phyloP scores from a whole-genome alignment of 2,888 invertebrate genomes.

The Eupithecia inturbata region DNA sequence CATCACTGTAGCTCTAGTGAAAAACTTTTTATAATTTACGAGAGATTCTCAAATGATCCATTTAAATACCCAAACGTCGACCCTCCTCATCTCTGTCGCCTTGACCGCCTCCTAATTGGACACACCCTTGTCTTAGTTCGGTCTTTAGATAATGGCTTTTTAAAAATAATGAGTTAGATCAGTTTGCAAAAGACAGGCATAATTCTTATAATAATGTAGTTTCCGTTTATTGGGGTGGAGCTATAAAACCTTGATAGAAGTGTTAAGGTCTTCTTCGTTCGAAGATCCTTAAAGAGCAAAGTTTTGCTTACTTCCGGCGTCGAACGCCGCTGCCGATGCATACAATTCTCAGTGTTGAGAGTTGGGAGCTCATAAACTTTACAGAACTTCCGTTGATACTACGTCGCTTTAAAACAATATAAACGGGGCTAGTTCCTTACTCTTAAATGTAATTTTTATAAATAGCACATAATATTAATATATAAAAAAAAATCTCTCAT shows the following conservation, averaged over 20 bases:
- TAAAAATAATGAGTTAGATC: slow-evolving; percentile 28
- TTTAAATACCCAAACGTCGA: slow-evolving; percentile 82
- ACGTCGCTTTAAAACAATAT: slow-evolving; percentile 55
- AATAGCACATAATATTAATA: background rate
- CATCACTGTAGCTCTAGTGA: slow-evolving; percentile 63
- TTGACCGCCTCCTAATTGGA: slow-evolving; percentile 67
- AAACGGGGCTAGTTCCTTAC: slow-evolving; percentile 11
- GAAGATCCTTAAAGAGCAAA: slow-evolving; percentile 62
- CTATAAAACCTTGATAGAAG: slow-evolving; percentile 53
- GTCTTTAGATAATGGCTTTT: slow-evolving; percentile 47
- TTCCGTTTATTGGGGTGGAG: slow-evolving; percentile 26
- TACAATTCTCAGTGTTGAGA: slow-evolving; percentile 67
- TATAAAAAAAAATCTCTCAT: background rate
- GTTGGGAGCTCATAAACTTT: slow-evolving; percentile 67
- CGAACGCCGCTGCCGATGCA: slow-evolving; percentile 56
- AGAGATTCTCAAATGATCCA: slow-evolving; percentile 80
- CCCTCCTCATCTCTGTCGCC: slow-evolving; percentile 78
- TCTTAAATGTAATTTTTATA: slow-evolving; percentile 5
- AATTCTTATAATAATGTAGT: slow-evolving; percentile 9
- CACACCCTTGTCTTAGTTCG: slow-evolving; percentile 58
- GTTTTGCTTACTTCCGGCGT: slow-evolving; percentile 62
- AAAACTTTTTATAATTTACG: slow-evolving; percentile 78
- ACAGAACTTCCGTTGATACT: slow-evolving; percentile 58
- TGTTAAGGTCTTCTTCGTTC: slow-evolving; percentile 54
- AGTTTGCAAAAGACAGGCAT: slow-evolving; percentile 25